Evolutionary conservation across 2,888 invertebrate genomes (phyloP).

Genomic region (Vesta saturnalis): DNA sequence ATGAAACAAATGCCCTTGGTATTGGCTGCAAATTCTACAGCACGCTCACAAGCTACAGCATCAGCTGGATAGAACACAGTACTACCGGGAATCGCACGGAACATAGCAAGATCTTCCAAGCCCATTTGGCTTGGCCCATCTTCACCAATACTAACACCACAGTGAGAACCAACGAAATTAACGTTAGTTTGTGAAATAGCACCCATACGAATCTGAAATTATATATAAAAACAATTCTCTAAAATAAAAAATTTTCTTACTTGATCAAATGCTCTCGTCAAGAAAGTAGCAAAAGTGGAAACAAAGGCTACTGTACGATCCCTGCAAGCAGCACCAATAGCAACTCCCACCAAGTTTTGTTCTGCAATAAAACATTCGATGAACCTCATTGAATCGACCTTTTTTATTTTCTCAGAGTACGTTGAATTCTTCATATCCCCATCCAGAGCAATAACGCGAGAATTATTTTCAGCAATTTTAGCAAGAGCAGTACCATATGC

Average conservation of each 20-base stretch:
- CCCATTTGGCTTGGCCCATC: conserved; percentile 99
- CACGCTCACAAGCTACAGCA: conserved; percentile 93
- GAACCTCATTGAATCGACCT: conserved; percentile 77
- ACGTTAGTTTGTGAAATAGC: conserved; percentile 98
- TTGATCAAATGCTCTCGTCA: conserved; percentile 96
- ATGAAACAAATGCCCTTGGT: conserved; percentile 95
- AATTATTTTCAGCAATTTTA: conserved; percentile 80
- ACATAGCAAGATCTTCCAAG: conserved; percentile 96
- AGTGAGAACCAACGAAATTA: conserved; percentile 97
- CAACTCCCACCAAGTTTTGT: conserved; percentile 96
- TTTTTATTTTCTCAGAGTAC: conserved; percentile 90
- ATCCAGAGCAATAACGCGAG: conserved; percentile 92
- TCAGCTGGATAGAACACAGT: conserved; percentile 87
- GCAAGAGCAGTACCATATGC: conserved; percentile 96
- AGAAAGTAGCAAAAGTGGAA: conserved; percentile 98
- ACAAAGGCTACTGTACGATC: conserved; percentile 93
- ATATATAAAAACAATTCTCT: conserved; percentile 17
- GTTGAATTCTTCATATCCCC: conserved; percentile 99
- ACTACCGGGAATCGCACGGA: conserved; percentile 88
- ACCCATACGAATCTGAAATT: conserved; percentile 91
- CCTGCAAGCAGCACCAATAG: conserved; percentile 93
- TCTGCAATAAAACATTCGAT: conserved; percentile 99
- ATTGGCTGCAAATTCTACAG: conserved; percentile 95
- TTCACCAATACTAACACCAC: conserved; percentile 98
- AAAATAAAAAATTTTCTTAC: conserved; percentile 57